phyloP scores from a whole-genome alignment of 1,140 invertebrate species.

The Drosophila pectinifera region DNA sequence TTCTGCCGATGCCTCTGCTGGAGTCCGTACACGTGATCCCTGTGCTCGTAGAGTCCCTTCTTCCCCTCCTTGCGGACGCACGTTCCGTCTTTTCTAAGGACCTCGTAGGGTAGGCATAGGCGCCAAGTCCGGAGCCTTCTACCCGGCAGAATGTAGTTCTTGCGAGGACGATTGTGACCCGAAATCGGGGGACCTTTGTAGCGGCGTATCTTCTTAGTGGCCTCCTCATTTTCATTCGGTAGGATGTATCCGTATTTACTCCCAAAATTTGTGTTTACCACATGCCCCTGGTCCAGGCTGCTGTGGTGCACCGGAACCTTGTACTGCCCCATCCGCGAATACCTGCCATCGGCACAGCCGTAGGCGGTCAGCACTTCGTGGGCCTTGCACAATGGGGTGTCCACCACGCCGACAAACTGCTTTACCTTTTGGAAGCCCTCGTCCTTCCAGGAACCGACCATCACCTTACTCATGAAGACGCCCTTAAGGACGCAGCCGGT shows the following conservation, averaged over 20 bases:
- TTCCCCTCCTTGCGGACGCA: slow-evolving; percentile 23
- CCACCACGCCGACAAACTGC: neutral
- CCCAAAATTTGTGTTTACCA: neutral
- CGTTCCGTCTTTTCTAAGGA: neutral
- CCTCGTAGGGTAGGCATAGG: slow-evolving; percentile 53
- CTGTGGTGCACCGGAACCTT: slow-evolving; percentile 1
- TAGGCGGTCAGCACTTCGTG: slow-evolving; percentile 24
- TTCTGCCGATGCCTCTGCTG: slow-evolving; percentile 17
- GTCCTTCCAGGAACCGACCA: slow-evolving; percentile 21
- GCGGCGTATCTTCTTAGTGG: neutral
- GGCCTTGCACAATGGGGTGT: neutral
- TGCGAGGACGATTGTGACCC: slow-evolving; percentile 30
- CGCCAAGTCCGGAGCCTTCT: slow-evolving; percentile 4
- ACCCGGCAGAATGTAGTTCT: slow-evolving; percentile 34
- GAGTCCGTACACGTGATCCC: slow-evolving; percentile 34
- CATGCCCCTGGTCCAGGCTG: neutral
- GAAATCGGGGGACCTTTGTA: neutral
- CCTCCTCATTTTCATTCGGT: no score
- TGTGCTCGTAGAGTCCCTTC: slow-evolving; percentile 35
- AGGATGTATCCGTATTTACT: no score
- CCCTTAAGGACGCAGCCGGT: slow-evolving; percentile 42
- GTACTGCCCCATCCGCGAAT: no score
- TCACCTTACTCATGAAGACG: neutral
- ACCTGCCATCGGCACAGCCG: slow-evolving; percentile 15
- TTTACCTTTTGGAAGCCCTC: slow-evolving; percentile 17